Evolutionary conservation across 2,797 vertebrate species (phyloP).

Genomic region (Sebastes reedi): DNA sequence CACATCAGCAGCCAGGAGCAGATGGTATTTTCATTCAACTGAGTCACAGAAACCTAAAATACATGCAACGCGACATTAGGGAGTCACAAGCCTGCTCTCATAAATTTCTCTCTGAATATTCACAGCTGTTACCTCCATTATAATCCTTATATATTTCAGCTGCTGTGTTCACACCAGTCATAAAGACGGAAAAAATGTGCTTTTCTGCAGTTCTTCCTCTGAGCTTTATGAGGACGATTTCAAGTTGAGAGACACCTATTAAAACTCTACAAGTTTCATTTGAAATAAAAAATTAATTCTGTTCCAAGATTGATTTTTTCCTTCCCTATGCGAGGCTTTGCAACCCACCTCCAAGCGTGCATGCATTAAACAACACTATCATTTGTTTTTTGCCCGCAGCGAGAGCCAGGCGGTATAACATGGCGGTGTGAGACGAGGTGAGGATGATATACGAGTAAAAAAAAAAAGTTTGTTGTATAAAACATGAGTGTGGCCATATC

Average conservation of each 20-base stretch:
- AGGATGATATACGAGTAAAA: constrained; percentile 50
- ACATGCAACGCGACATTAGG: constrained; percentile 3
- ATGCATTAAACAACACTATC: constrained; percentile 21
- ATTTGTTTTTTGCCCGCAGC: constrained; percentile 12
- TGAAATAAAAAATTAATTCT: background rate
- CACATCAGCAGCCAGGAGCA: constrained; percentile 53
- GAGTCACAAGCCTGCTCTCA: constrained; percentile 18
- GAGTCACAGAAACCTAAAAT: constrained; percentile 39
- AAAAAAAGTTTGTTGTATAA: constrained; percentile 69
- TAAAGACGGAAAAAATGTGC: background rate
- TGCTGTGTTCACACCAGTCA: background rate
- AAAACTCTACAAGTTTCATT: background rate
- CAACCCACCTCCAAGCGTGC: background rate
- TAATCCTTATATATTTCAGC: background rate
- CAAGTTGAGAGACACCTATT: background rate
- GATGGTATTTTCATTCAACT: constrained; percentile 61
- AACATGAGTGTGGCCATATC: constrained; percentile 69
- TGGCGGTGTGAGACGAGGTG: constrained; percentile 5
- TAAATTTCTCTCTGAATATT: constrained; percentile 16
- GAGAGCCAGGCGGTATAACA: background rate
- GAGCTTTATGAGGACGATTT: background rate
- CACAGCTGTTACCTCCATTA: background rate
- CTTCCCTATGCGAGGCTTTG: background rate
- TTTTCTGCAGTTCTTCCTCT: background rate
- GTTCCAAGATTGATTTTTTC: background rate